Base-by-base conservation (phyloP, 2,797 vertebrate genomes). In the Neomorphus geoffroyi region DNA sequence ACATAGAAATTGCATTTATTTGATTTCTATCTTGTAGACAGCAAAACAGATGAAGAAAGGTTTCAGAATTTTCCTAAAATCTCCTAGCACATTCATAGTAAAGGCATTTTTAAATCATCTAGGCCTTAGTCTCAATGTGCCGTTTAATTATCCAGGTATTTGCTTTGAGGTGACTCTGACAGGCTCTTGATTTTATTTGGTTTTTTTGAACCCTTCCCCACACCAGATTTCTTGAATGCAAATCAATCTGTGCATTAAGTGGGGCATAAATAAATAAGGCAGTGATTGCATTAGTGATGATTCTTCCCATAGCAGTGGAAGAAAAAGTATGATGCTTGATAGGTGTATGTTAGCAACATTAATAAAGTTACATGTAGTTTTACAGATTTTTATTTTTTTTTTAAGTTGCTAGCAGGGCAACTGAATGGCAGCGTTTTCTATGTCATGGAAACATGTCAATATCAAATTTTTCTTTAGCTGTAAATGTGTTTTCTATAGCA, bases 141-240 rank as follows among this genome's bases (percentile, higher is more conserved):
- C 28, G 15, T 75, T 65, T 80, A 37, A 18, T 48, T 41, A 17
- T 13, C 17, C 13, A 15, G 33, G 41, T 54, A 73, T 48, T 39
- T 43, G 18, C 39, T 87, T 82, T 6, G 1, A 75, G 78, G 41
- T 1, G 2, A 43, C 27, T 72, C 10, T 56, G 43, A 61, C 7
- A 18, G 35, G 43, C 19, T 56, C 28, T 61, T 61, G 4, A 24
- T 86, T 46, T 65, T 30, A 8, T n/a, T 35, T n/a, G 28, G 17
- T 14, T 18, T 4, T 50, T 41, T 41, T 41, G 39, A 41, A 6
- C 28, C 15, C 2, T 6, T 1, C 7, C 12, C 18, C 3, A 2
- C 32, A 12, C 5, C 0, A 0, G 16, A 23, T 82, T 73, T 69
- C 45, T 64, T 43, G 37, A 39, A 56, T 62, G 30, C 28, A 80